Evolutionary conservation across 1,140 invertebrate genomes (phyloP), one percentile per base, ranked within the genome.

Genomic region (Pogonomyrmex barbatus): DNA sequence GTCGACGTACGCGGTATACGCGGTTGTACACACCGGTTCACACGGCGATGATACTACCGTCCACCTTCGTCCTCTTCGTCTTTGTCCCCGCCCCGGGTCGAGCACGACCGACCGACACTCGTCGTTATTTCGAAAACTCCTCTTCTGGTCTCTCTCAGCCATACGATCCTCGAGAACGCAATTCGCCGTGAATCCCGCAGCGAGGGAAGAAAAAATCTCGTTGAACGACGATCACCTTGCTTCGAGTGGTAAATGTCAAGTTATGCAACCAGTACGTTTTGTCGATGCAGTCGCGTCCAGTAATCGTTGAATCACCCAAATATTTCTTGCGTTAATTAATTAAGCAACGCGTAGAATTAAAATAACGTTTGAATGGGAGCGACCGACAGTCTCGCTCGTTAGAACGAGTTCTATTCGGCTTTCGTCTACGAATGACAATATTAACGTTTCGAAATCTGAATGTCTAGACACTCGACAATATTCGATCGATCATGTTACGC

Each of bases 121-220:
- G 5, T 68, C 47, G 65, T 71, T 39, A 30, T 81, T 81, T 70
- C 78, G 50, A 81, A 81, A 81, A 81, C 54, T 58, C n/a, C 17
- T 79, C 50, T 42, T 70, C 42, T 24, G 24, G 24, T 24, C n/a
- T 6, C 24, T 45, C 50, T 14, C 24, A 50, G 10, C 14, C 2
- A 12, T 58, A 17, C 33, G 76, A 33, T 81, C 65, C 50, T 30
- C 78, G 50, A 56, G 47, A 56, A 14, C 24, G 77, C 17, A 33
- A 70, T 42, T 36, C n/a, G 52, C n/a, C 10, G 45, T 52, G 2
- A 24, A 24, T 65, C 36, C 39, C 17, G 63, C n/a, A 4, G 10
- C 24, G 50, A 81, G 24, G 30, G 17, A 63, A 81, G 12, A 70
- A 56, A 81, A 81, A 33, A 62, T 3, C 33, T 54, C n/a, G 9